A percentile compares a stretch with the other conserved stretches of the same genome.
Conservation (phyloP, 1,140 invertebrate species). For the Nomia melanderi region DNA sequence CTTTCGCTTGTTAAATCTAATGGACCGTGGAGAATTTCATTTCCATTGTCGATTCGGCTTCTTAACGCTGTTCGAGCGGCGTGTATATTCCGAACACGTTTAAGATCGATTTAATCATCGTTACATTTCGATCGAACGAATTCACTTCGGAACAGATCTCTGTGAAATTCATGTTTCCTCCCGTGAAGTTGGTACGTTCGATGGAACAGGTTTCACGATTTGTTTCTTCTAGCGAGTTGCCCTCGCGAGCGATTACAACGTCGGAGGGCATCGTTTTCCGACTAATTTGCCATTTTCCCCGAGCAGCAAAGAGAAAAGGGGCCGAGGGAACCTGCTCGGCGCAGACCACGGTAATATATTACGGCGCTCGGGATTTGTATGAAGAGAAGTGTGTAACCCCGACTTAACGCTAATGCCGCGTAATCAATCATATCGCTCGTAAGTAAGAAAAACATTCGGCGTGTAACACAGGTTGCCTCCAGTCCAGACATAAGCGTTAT, state of each 20-base stretch:
- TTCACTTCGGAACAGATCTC: no score
- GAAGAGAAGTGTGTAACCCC: conserved; percentile 80
- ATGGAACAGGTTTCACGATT: conserved; percentile 38
- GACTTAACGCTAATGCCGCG: conserved; percentile 76
- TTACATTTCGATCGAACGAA: no score
- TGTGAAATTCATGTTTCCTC: no score
- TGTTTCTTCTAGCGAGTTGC: conserved; percentile 33
- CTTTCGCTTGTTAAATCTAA: conserved; percentile 15
- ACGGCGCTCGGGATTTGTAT: conserved; percentile 78
- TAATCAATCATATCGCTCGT: conserved; percentile 75
- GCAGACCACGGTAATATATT: conserved; percentile 78
- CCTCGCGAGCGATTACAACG: conserved; percentile 47
- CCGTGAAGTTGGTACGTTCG: background rate
- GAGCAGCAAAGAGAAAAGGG: conserved; percentile 43
- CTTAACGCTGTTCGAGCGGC: background rate
- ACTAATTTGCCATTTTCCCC: conserved; percentile 61
- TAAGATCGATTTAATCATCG: no score
- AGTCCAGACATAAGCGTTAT: background rate
- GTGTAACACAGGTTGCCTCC: conserved; percentile 21
- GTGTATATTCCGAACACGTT: no score
- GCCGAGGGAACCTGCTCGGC: conserved; percentile 71
- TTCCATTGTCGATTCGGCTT: background rate
- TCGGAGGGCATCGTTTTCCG: conserved; percentile 60
- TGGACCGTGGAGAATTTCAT: background rate
- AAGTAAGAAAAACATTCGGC: conserved; percentile 50